Evolutionary conservation across 2,888 invertebrate species (phyloP).

Genomic region (Pantelozetes paolii): DNA sequence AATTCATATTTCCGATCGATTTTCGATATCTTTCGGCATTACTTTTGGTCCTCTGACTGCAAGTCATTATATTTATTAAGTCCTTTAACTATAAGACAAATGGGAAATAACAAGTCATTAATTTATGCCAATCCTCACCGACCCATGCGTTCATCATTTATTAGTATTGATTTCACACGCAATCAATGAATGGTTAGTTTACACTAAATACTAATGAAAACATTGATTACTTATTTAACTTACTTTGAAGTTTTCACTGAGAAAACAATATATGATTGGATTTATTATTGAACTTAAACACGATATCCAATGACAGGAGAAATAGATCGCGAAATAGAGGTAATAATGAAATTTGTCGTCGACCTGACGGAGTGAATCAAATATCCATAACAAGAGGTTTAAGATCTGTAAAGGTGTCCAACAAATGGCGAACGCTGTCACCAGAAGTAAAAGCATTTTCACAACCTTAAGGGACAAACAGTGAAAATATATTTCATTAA

Average conservation of each 20-base stretch:
- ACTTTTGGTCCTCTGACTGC: not conserved
- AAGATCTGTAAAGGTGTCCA: slow-evolving; percentile 57
- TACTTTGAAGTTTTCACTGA: slow-evolving; percentile 37
- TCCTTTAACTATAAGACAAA: not conserved
- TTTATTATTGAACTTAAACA: slow-evolving; percentile 40
- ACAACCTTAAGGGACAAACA: too few relatives aligned
- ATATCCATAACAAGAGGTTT: slow-evolving; percentile 43
- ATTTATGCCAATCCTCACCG: too few relatives aligned
- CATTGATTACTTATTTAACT: too few relatives aligned
- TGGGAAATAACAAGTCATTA: too few relatives aligned
- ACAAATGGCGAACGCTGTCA: slow-evolving; percentile 58
- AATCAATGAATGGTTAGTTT: too few relatives aligned
- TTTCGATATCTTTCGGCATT: not conserved
- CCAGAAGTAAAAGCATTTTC: slow-evolving; percentile 60
- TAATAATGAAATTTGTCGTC: slow-evolving; percentile 26
- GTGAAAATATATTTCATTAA: too few relatives aligned
- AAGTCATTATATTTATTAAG: not conserved
- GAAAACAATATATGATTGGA: slow-evolving; percentile 40
- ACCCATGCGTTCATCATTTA: too few relatives aligned
- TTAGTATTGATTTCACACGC: too few relatives aligned
- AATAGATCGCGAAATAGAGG: slow-evolving; percentile 35
- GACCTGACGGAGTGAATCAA: slow-evolving; percentile 36
- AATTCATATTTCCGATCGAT: not conserved
- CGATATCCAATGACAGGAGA: slow-evolving; percentile 37
- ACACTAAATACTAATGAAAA: too few relatives aligned